Evolutionary conservation across 2,113 vertebrate species (phyloP), one percentile per base, ranked within the genome.

Genomic region (Tiliqua scincoides): DNA sequence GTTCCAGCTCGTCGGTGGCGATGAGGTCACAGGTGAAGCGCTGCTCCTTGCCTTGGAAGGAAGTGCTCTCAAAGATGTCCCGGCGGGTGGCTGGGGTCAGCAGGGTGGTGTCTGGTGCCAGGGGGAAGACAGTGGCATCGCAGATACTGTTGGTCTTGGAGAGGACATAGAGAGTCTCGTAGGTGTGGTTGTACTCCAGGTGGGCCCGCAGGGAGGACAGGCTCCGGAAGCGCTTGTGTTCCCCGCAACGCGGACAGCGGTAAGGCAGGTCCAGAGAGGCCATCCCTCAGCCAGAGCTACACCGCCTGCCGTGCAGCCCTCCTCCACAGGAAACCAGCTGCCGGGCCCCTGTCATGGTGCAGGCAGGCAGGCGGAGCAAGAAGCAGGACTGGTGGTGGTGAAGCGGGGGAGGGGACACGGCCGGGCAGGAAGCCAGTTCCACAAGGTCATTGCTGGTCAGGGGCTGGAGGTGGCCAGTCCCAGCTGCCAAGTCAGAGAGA

Each of bases 121-220:
- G 89, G 40, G 98, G 98, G 92, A 99, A 98, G 37, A 99, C 96
- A 1, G 98, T 97, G 1, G 98, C 97, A 93, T 99, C 98, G 32
- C 99, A 99, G 57, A 99, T 97, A 91, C 98, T 99, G 96, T 98
- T 99, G 92, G 98, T 99, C 90, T 99, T 99, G 94, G 98, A 99
- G 85, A 99, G 97, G 93, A 99, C 98, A 91, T 99, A 99, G 91
- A 99, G 98, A 30, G 99, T 99, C 96, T 99, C 99, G 59, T 99
- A 99, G 11, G 99, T 99, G 97, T 99, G 99, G 96, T 98, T 99
- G 97, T 99, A 99, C 93, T 99, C 98, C 96, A 99, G 97, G 95
- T 99, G 99, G 0, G 99, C 98, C 1, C 98, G 97, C 84, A 99
- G 94, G 0, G 99, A 99, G 21, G 99, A 99, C 89, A 99, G 97